Evolutionary conservation across 2,888 invertebrate species (phyloP).

Genomic region (Ceriagrion tenellum): DNA sequence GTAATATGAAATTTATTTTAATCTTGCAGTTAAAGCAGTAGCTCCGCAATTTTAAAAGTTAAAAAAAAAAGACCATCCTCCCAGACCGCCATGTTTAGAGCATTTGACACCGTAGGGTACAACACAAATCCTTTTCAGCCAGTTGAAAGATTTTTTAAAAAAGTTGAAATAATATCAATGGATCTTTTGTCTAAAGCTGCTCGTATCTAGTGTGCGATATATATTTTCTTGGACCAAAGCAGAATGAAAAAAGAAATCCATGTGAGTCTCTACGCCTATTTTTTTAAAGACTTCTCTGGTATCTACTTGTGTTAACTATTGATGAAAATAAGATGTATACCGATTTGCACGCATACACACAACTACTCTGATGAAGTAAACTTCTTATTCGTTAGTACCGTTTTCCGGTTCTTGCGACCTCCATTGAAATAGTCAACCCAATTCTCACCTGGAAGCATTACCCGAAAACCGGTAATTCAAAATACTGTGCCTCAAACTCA

Average conservation of each 20-base stretch:
- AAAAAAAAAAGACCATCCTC: background rate
- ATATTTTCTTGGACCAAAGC: conserved; percentile 63
- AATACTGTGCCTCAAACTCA: conserved; percentile 63
- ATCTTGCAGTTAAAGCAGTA: conserved; percentile 53
- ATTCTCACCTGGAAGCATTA: conserved; percentile 46
- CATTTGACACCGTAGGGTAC: conserved; percentile 50
- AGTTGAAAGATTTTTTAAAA: background rate
- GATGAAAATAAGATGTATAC: conserved; percentile 37
- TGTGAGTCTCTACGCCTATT: conserved; percentile 62
- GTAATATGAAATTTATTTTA: conserved; percentile 59
- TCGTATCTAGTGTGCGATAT: conserved; percentile 32
- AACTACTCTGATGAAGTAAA: conserved; percentile 20
- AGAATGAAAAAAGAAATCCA: conserved; percentile 29
- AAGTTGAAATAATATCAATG: background rate
- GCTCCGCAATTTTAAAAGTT: background rate
- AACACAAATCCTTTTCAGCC: conserved; percentile 15
- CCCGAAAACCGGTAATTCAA: conserved; percentile 60
- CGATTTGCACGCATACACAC: conserved; percentile 67
- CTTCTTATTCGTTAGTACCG: conserved; percentile 43
- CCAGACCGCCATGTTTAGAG: background rate
- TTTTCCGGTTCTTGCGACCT: conserved; percentile 59
- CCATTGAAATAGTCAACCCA: conserved; percentile 20
- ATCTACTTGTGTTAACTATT: conserved; percentile 36
- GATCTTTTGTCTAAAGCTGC: conserved; percentile 54
- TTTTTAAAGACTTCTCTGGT: conserved; percentile 54